Evolutionary conservation across 2,888 invertebrate genomes (phyloP).

Genomic region (Cheilosia vernalis): DNA sequence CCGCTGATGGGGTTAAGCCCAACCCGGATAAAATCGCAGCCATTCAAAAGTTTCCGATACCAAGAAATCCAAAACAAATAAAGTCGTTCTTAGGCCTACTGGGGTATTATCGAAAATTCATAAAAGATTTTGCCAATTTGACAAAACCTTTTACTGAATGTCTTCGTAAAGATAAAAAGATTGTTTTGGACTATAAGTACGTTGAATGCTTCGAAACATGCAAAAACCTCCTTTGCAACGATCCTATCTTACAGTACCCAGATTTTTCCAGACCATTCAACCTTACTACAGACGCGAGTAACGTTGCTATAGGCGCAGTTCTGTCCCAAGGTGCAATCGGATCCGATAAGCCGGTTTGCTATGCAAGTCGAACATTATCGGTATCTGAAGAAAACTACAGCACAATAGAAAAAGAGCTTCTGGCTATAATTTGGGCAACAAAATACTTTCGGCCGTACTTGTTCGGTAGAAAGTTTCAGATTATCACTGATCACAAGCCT

Average conservation of each 20-base stretch:
- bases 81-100: too few relatives aligned
- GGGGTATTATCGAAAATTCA: not conserved
- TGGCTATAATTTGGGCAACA: too few relatives aligned
- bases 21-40: not conserved
- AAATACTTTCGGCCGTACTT: too few relatives aligned
- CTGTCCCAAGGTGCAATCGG: slow-evolving; percentile 12
- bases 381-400: slow-evolving; percentile 74
- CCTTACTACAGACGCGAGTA: slow-evolving; percentile 78
- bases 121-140: slow-evolving; percentile 47
- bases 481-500: too few relatives aligned
- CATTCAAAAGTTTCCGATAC: too few relatives aligned
- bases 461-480: too few relatives aligned
- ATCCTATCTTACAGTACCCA: slow-evolving; percentile 80
- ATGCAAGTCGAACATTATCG: slow-evolving; percentile 21
- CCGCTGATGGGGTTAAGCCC: not conserved
- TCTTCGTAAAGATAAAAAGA: slow-evolving; percentile 52
- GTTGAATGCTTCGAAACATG: slow-evolving; percentile 43
- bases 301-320: slow-evolving; percentile 38
- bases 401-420: not conserved
- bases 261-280: slow-evolving; percentile 74
- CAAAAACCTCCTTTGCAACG: slow-evolving; percentile 37
- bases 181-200: slow-evolving; percentile 16
- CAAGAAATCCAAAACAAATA: too few relatives aligned
- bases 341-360: slow-evolving; percentile 9
- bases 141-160: slow-evolving; percentile 71